Percentiles rank a stretch among this genome's conserved stretches.
Conservation (phyloP, 1,140 invertebrate genomes). For the Aleiodes sp. region DNA sequence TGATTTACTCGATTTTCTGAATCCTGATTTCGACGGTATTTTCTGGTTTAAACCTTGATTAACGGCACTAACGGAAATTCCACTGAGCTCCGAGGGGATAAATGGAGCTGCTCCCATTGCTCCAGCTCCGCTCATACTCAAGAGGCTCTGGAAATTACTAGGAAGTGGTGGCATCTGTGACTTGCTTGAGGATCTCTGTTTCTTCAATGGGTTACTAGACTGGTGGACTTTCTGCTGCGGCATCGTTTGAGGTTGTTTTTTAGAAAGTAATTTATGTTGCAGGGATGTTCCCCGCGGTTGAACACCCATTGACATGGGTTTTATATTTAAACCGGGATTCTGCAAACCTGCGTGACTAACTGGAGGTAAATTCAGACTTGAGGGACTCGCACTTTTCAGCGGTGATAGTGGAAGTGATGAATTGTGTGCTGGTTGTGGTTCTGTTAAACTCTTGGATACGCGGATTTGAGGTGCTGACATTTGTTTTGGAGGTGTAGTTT, state of each 20-base stretch:
- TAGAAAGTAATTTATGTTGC: conserved; percentile 57
- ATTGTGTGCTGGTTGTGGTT: conserved; percentile 55
- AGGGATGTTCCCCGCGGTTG: conserved; percentile 42
- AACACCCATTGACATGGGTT: conserved; percentile 44
- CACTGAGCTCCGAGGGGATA: conserved; percentile 48
- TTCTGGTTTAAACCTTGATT: conserved; percentile 23
- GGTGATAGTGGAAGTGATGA: conserved; percentile 43
- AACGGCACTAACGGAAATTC: conserved; percentile 49
- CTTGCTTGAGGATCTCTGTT: conserved; percentile 35
- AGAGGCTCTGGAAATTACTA: conserved; percentile 37
- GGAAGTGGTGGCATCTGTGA: conserved; percentile 31
- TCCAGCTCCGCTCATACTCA: conserved; percentile 28
- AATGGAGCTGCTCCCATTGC: conserved; percentile 41
- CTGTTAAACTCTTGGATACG: conserved; percentile 51
- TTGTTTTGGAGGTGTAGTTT: conserved; percentile 45
- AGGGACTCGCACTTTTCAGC: conserved; percentile 37
- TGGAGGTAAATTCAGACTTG: conserved; percentile 29
- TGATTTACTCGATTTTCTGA: conserved; percentile 42
- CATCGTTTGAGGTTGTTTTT: conserved; percentile 48
- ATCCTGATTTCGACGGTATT: conserved; percentile 32
- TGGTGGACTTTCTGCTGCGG: conserved; percentile 24
- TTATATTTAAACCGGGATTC: conserved; percentile 39
- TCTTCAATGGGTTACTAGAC: conserved; percentile 34
- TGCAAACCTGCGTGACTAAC: conserved; percentile 36
- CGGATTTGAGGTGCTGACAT: conserved; percentile 53